These are phyloP conservation scores for Festucalex cinctus DNA, from an alignment of 2,113 vertebrate genomes.

Conservation along the genomic window DNA sequence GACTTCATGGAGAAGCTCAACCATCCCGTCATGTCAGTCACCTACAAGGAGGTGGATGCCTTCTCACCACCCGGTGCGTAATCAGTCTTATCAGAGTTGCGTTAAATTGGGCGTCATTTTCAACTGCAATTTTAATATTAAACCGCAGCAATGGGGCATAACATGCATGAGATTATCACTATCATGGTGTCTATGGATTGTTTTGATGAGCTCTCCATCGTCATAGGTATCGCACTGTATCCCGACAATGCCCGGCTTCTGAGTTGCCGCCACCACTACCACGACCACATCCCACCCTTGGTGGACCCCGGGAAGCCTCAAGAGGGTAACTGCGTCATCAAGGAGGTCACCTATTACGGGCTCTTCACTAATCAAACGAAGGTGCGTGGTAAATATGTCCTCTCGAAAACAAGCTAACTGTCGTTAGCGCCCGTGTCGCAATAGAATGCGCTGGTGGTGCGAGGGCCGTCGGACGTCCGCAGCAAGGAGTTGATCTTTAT, in stretches of 20 bases:
- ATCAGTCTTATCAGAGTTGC: too few relatives aligned
- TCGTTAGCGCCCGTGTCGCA: constrained; percentile 29
- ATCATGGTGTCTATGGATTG: not conserved
- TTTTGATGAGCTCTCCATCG: not conserved
- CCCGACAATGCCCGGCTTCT: constrained; percentile 84
- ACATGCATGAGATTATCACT: not conserved
- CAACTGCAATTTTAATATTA: too few relatives aligned
- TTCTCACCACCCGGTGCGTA: constrained; percentile 88
- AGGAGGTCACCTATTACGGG: constrained; percentile 81
- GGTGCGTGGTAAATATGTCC: constrained; percentile 66
- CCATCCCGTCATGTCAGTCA: constrained; percentile 95
- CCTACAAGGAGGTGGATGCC: constrained; percentile 88
- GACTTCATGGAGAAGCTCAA: constrained; percentile 91
- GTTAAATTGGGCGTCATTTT: not conserved
- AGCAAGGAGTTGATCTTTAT: constrained; percentile 90
- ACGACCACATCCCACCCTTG: constrained; percentile 83
- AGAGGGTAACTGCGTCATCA: constrained; percentile 74
- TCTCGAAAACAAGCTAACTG: not conserved
- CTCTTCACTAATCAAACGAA: constrained; percentile 82
- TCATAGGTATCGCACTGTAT: constrained; percentile 88
- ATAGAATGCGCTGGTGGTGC: constrained; percentile 86
- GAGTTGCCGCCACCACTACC: constrained; percentile 87
- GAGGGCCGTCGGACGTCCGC: constrained; percentile 86
- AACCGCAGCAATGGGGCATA: too few relatives aligned
- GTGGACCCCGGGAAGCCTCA: constrained; percentile 76